Conservation (phyloP, 2,797 vertebrate genomes). For the Craterocephalus amniculus region DNA sequence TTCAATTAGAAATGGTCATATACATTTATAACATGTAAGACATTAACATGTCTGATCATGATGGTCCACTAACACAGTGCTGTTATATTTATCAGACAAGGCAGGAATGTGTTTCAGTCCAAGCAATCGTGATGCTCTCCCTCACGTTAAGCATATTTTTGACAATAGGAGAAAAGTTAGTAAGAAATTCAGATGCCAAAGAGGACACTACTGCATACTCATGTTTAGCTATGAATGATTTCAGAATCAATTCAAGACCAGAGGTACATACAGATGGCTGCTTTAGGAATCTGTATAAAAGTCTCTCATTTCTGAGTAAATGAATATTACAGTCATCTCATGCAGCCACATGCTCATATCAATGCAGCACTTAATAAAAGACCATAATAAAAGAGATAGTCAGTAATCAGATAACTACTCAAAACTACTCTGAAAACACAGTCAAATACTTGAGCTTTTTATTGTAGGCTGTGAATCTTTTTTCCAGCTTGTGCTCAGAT, state of each 20-base stretch:
- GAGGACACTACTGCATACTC: neutral
- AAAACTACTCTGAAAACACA: neutral
- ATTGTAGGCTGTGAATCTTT: neutral
- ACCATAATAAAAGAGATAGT: slow-evolving; percentile 15
- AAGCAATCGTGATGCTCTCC: neutral
- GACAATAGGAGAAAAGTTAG: neutral
- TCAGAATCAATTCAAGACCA: slow-evolving; percentile 3
- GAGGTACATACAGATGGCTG: neutral
- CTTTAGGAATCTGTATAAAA: slow-evolving; percentile 10
- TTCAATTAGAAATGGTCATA: slow-evolving; percentile 4
- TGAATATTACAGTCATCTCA: slow-evolving; percentile 15
- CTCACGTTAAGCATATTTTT: neutral
- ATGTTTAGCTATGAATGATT: too few relatives aligned
- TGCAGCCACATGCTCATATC: slow-evolving; percentile 7
- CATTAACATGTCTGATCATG: neutral
- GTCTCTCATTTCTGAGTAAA: slow-evolving; percentile 13
- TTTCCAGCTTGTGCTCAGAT: slow-evolving; percentile 28
- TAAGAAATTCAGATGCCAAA: neutral
- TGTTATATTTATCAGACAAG: slow-evolving; percentile 1
- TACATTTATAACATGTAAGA: neutral
- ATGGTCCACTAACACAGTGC: neutral
- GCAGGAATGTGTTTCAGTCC: neutral
- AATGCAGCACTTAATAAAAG: slow-evolving; percentile 29
- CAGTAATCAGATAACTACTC: slow-evolving; percentile 12
- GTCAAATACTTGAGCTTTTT: neutral